phyloP scores from a whole-genome alignment of 2,113 vertebrate species.

The Nanger granti region DNA sequence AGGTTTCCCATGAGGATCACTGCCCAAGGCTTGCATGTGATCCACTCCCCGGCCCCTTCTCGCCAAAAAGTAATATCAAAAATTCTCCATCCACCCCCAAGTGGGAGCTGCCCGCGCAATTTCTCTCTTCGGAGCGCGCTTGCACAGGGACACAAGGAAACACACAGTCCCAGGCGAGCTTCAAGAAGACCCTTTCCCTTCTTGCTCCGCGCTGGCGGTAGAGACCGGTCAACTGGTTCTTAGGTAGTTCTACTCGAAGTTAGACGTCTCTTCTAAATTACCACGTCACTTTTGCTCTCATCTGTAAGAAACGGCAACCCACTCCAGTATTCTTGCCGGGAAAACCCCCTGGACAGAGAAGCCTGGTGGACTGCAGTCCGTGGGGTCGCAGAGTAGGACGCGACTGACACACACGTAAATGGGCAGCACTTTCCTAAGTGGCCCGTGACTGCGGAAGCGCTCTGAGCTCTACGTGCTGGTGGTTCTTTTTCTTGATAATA shows the following conservation, averaged over 20 bases:
- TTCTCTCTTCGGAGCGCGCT: neutral
- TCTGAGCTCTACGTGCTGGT: rapidly evolving
- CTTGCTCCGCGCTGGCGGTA: rapidly evolving
- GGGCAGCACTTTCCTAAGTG: neutral
- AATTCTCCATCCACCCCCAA: neutral
- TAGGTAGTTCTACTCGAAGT: rapidly evolving
- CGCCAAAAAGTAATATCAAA: neutral
- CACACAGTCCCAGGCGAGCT: neutral
- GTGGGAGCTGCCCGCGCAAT: rapidly evolving
- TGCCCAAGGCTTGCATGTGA: neutral
- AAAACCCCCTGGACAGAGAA: neutral
- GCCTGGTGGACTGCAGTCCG: neutral
- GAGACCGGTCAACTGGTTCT: neutral
- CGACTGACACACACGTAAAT: neutral
- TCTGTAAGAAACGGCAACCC: neutral
- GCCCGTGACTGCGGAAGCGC: neutral
- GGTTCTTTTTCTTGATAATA: rapidly evolving
- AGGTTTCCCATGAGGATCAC: neutral
- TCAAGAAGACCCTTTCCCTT: neutral
- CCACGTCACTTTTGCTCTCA: neutral
- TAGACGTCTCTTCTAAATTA: neutral
- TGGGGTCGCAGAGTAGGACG: neutral
- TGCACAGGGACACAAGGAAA: neutral
- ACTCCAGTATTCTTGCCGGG: neutral
- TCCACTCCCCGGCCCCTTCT: neutral